These are phyloP conservation scores for Pristionchus fissidentatus DNA, from an alignment of 2,888 invertebrate species.

Conservation along the genomic window DNA sequence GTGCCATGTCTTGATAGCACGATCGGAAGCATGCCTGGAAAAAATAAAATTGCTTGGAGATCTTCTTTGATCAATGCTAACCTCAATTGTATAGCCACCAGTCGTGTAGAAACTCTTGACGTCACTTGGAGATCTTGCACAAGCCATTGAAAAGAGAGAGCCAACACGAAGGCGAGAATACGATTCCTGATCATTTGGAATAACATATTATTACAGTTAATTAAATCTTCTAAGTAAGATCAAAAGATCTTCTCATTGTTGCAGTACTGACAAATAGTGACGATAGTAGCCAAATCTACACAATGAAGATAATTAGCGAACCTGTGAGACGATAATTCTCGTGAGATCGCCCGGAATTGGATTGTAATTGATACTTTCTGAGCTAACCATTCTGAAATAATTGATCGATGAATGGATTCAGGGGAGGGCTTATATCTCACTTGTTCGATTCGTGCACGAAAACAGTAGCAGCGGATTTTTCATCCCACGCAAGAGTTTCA, in stretches of 20 bases:
- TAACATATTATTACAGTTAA: too few relatives aligned
- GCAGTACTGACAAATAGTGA: too few relatives aligned
- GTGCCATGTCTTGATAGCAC: constrained; percentile 17
- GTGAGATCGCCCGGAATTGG: not conserved
- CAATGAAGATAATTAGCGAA: too few relatives aligned
- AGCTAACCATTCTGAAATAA: not conserved
- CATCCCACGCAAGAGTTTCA: not conserved
- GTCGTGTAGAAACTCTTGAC: not conserved
- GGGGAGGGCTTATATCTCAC: not conserved
- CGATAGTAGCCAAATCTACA: too few relatives aligned
- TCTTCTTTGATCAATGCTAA: too few relatives aligned
- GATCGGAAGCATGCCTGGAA: constrained; percentile 15
- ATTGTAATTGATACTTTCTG: constrained; percentile 29
- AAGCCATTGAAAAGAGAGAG: constrained; percentile 13
- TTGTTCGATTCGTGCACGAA: constrained; percentile 29
- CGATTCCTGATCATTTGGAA: constrained; percentile 6
- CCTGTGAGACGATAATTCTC: not conserved
- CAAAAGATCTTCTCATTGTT: too few relatives aligned
- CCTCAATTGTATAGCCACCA: constrained; percentile 8
- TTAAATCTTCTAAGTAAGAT: too few relatives aligned
- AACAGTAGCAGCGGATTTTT: not conserved
- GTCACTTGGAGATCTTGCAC: not conserved
- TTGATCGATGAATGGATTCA: not conserved
- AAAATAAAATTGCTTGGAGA: not conserved
- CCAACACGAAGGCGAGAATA: constrained; percentile 25